phyloP scores from a whole-genome alignment of 1,140 invertebrate species.

The Drosophila bipectinata region DNA sequence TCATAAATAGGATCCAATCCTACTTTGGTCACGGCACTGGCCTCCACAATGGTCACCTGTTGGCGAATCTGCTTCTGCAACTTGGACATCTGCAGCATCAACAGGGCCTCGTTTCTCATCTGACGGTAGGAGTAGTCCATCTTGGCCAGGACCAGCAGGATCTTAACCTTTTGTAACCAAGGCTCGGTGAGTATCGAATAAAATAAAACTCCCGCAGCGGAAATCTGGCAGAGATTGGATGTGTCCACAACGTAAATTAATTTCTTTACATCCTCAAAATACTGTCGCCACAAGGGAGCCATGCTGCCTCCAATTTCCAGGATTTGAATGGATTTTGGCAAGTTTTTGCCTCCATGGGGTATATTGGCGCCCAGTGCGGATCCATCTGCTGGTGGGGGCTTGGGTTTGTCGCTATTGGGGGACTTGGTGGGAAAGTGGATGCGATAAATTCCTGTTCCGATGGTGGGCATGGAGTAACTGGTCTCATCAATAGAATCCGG shows the following conservation, averaged over 20 bases:
- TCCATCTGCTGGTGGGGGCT: slow-evolving; percentile 48
- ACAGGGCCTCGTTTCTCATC: slow-evolving; percentile 91
- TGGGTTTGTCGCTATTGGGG: slow-evolving; percentile 71
- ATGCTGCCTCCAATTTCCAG: slow-evolving; percentile 91
- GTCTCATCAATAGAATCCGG: slow-evolving; percentile 88
- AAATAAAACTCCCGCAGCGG: slow-evolving; percentile 90
- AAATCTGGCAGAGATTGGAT: slow-evolving; percentile 92
- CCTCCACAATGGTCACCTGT: slow-evolving; percentile 88
- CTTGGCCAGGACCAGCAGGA: slow-evolving; percentile 90
- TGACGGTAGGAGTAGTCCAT: slow-evolving; percentile 93
- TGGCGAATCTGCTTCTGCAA: slow-evolving; percentile 88
- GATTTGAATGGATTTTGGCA: slow-evolving; percentile 84
- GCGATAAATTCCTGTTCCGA: slow-evolving; percentile 90
- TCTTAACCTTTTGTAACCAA: slow-evolving; percentile 86
- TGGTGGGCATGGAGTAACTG: slow-evolving; percentile 90
- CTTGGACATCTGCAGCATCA: slow-evolving; percentile 90
- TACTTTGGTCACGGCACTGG: slow-evolving; percentile 88
- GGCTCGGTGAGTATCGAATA: slow-evolving; percentile 90
- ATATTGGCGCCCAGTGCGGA: slow-evolving; percentile 1
- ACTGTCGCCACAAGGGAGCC: slow-evolving; percentile 90
- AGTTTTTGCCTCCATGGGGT: slow-evolving; percentile 38
- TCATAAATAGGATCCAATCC: slow-evolving; percentile 88
- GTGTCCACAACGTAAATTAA: slow-evolving; percentile 91
- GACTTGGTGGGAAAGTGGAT: slow-evolving; percentile 85
- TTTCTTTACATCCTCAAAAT: slow-evolving; percentile 88